Conservation (phyloP, 2,888 invertebrate species). For the Dryobota labecula region DNA sequence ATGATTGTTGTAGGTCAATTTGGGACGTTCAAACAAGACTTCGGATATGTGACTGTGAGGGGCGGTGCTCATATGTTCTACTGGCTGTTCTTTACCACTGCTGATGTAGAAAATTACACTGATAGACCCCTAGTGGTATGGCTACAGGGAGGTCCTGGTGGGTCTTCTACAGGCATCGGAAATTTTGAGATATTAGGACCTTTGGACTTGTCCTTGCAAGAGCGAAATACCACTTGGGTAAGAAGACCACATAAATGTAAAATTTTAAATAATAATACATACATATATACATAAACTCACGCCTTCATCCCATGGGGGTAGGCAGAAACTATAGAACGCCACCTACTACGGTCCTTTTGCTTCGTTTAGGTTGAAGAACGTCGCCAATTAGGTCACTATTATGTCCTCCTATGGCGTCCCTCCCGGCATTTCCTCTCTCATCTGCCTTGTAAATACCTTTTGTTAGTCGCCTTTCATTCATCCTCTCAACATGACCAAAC, state of each 20-base stretch:
- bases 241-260: conserved; percentile 60
- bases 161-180: conserved; percentile 95
- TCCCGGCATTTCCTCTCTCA: too few relatives aligned
- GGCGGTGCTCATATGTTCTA: conserved; percentile 95
- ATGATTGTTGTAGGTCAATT: conserved; percentile 80
- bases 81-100: conserved; percentile 95
- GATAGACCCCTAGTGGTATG: conserved; percentile 95
- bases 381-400: too few relatives aligned
- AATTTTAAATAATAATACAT: too few relatives aligned
- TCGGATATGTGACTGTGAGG: conserved; percentile 93
- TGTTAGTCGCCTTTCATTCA: too few relatives aligned
- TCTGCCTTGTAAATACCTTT: too few relatives aligned
- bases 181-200: conserved; percentile 97
- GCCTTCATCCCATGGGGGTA: too few relatives aligned
- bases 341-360: too few relatives aligned
- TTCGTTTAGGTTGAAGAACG: too few relatives aligned
- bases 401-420: too few relatives aligned
- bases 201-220: conserved; percentile 91
- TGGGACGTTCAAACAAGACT: conserved; percentile 92
- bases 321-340: too few relatives aligned
- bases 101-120: conserved; percentile 90
- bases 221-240: conserved; percentile 95
- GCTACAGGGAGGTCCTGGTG: conserved; percentile 97
- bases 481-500: too few relatives aligned
- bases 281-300: too few relatives aligned